Evolutionary conservation across 2,113 vertebrate species (phyloP).

Genomic region (Psettodes erumei): DNA sequence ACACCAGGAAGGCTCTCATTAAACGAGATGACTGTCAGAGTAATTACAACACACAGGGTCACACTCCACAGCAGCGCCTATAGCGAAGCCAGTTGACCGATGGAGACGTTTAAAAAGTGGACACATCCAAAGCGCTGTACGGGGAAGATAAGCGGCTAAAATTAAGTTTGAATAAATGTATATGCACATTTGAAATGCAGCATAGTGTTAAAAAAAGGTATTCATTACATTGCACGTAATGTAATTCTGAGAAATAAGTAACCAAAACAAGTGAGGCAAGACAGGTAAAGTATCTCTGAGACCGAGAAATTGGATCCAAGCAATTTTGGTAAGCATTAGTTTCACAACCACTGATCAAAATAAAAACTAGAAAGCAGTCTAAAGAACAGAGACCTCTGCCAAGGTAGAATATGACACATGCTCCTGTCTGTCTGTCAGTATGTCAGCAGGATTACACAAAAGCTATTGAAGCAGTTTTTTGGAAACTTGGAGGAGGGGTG

Average conservation of each 20-base stretch:
- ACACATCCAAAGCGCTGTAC: background rate
- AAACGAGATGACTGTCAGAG: slow-evolving; percentile 49
- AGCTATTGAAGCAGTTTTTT: too few relatives aligned
- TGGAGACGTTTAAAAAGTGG: background rate
- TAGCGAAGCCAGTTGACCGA: slow-evolving; percentile 20
- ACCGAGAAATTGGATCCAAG: too few relatives aligned
- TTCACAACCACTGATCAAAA: too few relatives aligned
- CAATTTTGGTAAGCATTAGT: too few relatives aligned
- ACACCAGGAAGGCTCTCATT: slow-evolving; percentile 44
- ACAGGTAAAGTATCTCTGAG: too few relatives aligned
- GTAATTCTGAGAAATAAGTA: background rate
- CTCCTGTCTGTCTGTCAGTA: too few relatives aligned
- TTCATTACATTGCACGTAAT: background rate
- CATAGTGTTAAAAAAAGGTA: too few relatives aligned
- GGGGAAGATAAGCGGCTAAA: background rate
- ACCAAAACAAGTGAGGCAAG: background rate
- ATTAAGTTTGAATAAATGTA: background rate
- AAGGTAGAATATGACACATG: too few relatives aligned
- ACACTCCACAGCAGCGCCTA: slow-evolving; percentile 24
- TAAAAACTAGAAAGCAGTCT: too few relatives aligned
- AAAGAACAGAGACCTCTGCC: too few relatives aligned
- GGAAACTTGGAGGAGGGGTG: too few relatives aligned
- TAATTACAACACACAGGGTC: slow-evolving; percentile 35
- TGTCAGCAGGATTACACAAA: too few relatives aligned
- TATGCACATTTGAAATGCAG: background rate